phyloP scores from a whole-genome alignment of 2,888 invertebrate genomes.

The Perizoma affinitatum region DNA sequence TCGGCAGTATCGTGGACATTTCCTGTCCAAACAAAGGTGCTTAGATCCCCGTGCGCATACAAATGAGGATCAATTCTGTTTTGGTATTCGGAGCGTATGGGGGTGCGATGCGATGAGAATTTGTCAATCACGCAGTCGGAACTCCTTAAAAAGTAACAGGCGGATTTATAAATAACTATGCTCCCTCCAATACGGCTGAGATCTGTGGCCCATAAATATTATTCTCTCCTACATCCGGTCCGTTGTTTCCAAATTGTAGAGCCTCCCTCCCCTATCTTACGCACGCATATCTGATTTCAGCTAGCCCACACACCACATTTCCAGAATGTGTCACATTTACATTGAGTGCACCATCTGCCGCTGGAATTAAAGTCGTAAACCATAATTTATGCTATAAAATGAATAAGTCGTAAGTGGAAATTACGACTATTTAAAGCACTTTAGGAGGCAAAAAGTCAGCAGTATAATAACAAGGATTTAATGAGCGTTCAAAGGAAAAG shows the following conservation, averaged over 20 bases:
- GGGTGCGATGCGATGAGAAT: slow-evolving; percentile 68
- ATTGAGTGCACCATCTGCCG: slow-evolving; percentile 33
- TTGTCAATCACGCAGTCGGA: slow-evolving; percentile 74
- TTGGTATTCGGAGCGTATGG: slow-evolving; percentile 65
- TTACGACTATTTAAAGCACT: slow-evolving; percentile 23
- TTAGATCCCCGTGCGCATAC: slow-evolving; percentile 70
- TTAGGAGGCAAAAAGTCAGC: slow-evolving; percentile 17
- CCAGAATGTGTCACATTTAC: slow-evolving; percentile 25
- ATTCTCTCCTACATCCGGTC: slow-evolving; percentile 30
- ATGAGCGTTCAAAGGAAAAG: slow-evolving; percentile 14
- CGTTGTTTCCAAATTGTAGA: slow-evolving; percentile 25
- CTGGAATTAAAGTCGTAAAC: slow-evolving; percentile 35
- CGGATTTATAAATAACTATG: slow-evolving; percentile 42
- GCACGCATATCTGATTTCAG: slow-evolving; percentile 33
- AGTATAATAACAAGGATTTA: slow-evolving; percentile 18
- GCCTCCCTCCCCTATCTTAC: slow-evolving; percentile 31
- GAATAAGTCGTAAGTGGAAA: slow-evolving; percentile 31
- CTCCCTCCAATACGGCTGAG: slow-evolving; percentile 21
- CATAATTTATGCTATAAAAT: slow-evolving; percentile 31
- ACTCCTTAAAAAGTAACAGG: slow-evolving; percentile 66
- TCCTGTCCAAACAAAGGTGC: slow-evolving; percentile 82
- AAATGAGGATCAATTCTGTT: slow-evolving; percentile 61
- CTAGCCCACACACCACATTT: slow-evolving; percentile 16
- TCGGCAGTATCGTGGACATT: slow-evolving; percentile 73
- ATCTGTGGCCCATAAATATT: slow-evolving; percentile 25